Evolutionary conservation across 2,888 invertebrate species (phyloP), one percentile per base, ranked within the genome.

Genomic region (Tetragonula carbonaria): DNA sequence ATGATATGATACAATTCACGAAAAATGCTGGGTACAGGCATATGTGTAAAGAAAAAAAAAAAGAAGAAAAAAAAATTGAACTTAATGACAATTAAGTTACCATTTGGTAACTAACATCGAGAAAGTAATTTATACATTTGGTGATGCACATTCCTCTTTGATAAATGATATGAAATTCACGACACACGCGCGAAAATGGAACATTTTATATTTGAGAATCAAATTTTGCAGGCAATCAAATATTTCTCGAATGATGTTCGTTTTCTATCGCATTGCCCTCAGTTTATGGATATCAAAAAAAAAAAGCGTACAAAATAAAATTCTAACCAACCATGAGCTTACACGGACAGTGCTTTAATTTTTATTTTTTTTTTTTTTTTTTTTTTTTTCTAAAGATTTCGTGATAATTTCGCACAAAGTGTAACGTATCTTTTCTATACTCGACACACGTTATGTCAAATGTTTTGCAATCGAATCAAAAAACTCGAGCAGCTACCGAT

Each of bases 11-110:
- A 62, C 57, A 76, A 33, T 71, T 79, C 72, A 63, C 38, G 51
- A 38, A 51, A 80, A 77, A 87, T 80, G 85, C 90, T 89, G 89
- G 90, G 81, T 90, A 88, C 88, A 90, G 90, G 82, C 86, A 71
- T 59, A 66, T 51, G 28, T 59, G 51, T 70, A 38, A 72, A 8
- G 21, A 13, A 59, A 71, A 72, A 55, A 33, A 38, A 38, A 28
- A 28, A 28, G 2, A 28, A 28, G 28, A 28, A 28, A 28, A 1
- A 1, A 38, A 38, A 38, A 38, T 38, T 38, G 38, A 38, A 38
- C 8, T 38, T 21, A 59, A 53, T 16, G 13, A 67, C 33, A 50
- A 62, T 23, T 45, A 23, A 53, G 21, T 13, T 8, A 18, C 57
- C 18, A 55, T 50, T n/a, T 28, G 50, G 45, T 23, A n/a, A 81